Percentiles rank a stretch among this genome's conserved stretches.
These are phyloP conservation scores for Labrus mixtus DNA, from an alignment of 2,113 vertebrate genomes.

Conservation along the genomic window DNA sequence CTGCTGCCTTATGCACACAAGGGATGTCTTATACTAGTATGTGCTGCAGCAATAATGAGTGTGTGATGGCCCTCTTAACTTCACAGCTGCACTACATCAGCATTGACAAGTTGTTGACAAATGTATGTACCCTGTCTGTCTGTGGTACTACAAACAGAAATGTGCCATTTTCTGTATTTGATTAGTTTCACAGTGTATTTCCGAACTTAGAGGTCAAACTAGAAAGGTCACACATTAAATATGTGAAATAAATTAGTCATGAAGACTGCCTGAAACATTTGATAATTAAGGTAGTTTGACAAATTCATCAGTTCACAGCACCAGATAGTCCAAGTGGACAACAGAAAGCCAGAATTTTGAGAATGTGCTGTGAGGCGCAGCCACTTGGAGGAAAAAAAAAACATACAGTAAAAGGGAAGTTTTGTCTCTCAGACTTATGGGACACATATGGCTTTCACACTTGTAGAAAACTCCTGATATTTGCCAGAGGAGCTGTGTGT, in stretches of 20 bases:
- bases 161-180: conserved; percentile 49
- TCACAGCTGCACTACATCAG: conserved; percentile 22
- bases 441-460: conserved; percentile 36
- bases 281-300: conserved; percentile 51
- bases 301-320: conserved; percentile 58
- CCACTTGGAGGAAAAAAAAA: conserved; percentile 21
- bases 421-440: conserved; percentile 73
- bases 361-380: conserved; percentile 79
- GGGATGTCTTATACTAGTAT: not conserved
- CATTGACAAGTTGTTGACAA: conserved; percentile 16
- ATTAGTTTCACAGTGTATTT: conserved; percentile 53
- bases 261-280: conserved; percentile 24
- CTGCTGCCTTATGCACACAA: conserved; percentile 20
- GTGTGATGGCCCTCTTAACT: conserved; percentile 20
- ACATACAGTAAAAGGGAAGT: conserved; percentile 72
- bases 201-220: conserved; percentile 60
- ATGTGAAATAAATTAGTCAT: conserved; percentile 47
- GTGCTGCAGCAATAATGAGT: not conserved
- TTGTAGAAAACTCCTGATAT: too few species aligned
- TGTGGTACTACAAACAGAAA: conserved; percentile 6
- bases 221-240: conserved; percentile 31
- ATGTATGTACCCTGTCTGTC: conserved; percentile 2
- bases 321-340: conserved; percentile 22
- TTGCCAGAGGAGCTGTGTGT: too few species aligned
- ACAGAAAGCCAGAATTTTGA: conserved; percentile 72